Conservation (phyloP, 2,888 invertebrate species). For the Heliconius cydno region DNA sequence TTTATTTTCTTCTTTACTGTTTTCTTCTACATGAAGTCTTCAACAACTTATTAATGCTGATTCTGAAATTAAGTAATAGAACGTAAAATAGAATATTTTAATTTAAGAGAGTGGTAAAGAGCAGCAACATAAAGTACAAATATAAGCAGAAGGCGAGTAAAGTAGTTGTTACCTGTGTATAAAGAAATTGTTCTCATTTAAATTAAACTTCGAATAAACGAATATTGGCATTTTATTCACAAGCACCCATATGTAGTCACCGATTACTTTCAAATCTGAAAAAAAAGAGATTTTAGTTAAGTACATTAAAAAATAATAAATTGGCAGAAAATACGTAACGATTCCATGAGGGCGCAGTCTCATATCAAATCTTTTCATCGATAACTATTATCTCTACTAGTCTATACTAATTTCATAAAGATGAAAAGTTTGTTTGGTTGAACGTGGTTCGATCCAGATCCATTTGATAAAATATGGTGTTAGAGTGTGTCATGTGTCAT, state of each 20-base stretch:
- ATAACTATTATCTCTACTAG: too few relatives aligned
- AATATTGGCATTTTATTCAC: conserved; percentile 87
- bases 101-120: background rate
- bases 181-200: conserved; percentile 84
- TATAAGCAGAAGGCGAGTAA: too few relatives aligned
- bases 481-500: too few relatives aligned
- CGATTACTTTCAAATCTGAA: conserved; percentile 79
- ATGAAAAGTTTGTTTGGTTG: too few relatives aligned
- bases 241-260: conserved; percentile 85
- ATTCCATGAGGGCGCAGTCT: too few relatives aligned
- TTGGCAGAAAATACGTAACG: too few relatives aligned
- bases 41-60: background rate
- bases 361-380: too few relatives aligned
- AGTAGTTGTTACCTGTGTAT: conserved; percentile 68
- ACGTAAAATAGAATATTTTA: background rate
- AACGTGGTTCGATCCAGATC: too few relatives aligned
- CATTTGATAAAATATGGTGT: too few relatives aligned
- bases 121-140: too few relatives aligned
- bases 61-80: background rate
- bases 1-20: background rate
- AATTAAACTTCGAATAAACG: conserved; percentile 83
- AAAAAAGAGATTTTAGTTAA: conserved; percentile 33
- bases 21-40: background rate
- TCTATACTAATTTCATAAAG: too few relatives aligned
- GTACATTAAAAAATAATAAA: background rate